phyloP scores from a whole-genome alignment of 1,140 invertebrate species.

The Vanessa atalanta region DNA sequence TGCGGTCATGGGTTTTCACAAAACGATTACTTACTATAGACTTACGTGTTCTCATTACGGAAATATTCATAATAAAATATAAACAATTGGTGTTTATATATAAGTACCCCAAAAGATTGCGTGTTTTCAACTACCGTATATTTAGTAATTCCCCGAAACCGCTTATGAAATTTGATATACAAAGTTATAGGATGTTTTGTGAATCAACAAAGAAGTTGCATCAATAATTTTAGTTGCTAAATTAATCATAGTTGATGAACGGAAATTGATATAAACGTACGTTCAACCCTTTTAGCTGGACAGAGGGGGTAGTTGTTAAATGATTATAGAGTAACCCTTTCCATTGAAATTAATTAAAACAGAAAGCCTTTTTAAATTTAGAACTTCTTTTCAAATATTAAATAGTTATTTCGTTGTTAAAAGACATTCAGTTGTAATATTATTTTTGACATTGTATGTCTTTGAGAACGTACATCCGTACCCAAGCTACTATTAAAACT shows the following conservation, averaged over 20 bases:
- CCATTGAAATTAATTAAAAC: background rate
- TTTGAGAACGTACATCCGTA: too few relatives aligned
- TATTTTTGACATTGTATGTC: too few relatives aligned
- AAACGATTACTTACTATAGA: background rate
- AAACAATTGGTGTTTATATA: background rate
- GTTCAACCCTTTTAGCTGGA: background rate
- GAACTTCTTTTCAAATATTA: too few relatives aligned
- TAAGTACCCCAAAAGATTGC: conserved; percentile 1
- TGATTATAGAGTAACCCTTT: background rate
- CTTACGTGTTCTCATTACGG: background rate
- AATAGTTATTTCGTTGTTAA: too few relatives aligned
- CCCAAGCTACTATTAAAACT: too few relatives aligned
- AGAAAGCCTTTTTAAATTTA: background rate
- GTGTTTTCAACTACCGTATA: background rate
- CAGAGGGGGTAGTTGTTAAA: background rate
- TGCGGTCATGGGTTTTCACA: background rate
- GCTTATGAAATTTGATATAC: background rate
- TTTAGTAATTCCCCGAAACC: background rate
- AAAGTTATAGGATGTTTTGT: conserved; percentile 3
- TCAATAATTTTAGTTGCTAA: conserved; percentile 9
- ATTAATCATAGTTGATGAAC: conserved; percentile 20
- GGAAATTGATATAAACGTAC: conserved; percentile 12
- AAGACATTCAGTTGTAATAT: too few relatives aligned
- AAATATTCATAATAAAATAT: background rate
- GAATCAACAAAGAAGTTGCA: background rate